These are phyloP conservation scores for Lepidostoma basale DNA, from an alignment of 1,140 invertebrate species.

Conservation along the genomic window DNA sequence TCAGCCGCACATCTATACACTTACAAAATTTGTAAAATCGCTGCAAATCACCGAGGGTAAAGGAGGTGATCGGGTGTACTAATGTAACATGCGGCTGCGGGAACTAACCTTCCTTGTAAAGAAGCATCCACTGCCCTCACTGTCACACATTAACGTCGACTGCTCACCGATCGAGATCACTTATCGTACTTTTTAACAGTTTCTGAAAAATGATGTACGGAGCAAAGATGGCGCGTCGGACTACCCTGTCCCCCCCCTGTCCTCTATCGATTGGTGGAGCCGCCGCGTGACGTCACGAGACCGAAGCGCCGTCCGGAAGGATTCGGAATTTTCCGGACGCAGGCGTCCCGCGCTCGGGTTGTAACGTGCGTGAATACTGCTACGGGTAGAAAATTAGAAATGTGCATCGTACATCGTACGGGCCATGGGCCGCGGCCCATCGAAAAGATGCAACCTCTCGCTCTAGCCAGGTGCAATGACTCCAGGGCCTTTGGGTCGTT, in stretches of 20 bases:
- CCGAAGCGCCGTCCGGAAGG: slow-evolving; percentile 20
- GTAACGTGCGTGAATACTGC: not conserved
- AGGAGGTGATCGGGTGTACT: not conserved
- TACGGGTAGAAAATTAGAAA: not conserved
- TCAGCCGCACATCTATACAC: slow-evolving; percentile 3
- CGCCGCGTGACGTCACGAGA: slow-evolving; percentile 28
- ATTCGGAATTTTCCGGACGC: slow-evolving; percentile 24
- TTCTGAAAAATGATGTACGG: slow-evolving; percentile 34
- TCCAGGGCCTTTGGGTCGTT: too few relatives aligned
- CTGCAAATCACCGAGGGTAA: not conserved
- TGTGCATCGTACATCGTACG: too few relatives aligned
- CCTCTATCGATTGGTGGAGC: slow-evolving; percentile 42
- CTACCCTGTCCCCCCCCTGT: slow-evolving; percentile 25
- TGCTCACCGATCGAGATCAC: slow-evolving; percentile 33
- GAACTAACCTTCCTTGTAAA: slow-evolving; percentile 66
- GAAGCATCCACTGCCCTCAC: slow-evolving; percentile 70
- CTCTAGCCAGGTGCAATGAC: not conserved
- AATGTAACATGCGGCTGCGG: not conserved
- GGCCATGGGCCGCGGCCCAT: too few relatives aligned
- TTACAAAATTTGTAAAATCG: not conserved
- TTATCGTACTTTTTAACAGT: slow-evolving; percentile 32
- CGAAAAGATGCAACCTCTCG: not conserved
- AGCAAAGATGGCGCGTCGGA: slow-evolving; percentile 40
- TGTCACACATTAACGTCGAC: slow-evolving; percentile 69
- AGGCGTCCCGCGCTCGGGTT: slow-evolving; percentile 19